phyloP scores from a whole-genome alignment of 2,797 vertebrate genomes.

The Amblyraja radiata region DNA sequence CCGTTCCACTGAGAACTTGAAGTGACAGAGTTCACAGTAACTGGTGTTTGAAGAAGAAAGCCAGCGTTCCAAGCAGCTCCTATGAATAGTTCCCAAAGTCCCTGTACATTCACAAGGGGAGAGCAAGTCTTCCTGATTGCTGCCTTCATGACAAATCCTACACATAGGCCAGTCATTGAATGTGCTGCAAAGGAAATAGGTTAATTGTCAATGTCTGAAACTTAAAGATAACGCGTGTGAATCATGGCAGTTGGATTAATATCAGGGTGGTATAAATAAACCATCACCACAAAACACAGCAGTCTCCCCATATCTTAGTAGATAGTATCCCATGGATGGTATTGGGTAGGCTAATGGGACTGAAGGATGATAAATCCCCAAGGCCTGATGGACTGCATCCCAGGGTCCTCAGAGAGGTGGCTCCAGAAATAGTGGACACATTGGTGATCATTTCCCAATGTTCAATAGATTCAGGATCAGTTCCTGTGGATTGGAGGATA shows the following conservation, averaged over 20 bases:
- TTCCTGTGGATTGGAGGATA: no score
- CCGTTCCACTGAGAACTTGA: constrained; percentile 74
- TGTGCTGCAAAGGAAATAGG: constrained; percentile 49
- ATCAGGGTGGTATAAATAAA: neutral
- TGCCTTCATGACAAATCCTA: constrained; percentile 76
- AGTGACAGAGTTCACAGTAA: constrained; percentile 81
- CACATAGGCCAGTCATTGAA: constrained; percentile 67
- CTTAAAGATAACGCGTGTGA: neutral
- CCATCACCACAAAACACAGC: neutral
- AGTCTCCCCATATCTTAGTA: neutral
- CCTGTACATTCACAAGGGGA: constrained; percentile 75
- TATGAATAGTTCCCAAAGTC: constrained; percentile 74
- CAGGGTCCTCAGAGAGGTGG: no score
- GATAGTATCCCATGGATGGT: no score
- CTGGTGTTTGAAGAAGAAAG: constrained; percentile 76
- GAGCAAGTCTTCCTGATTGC: constrained; percentile 71
- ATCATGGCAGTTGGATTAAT: neutral
- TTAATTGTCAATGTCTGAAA: neutral
- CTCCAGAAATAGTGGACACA: no score
- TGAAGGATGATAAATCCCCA: no score
- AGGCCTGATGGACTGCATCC: no score
- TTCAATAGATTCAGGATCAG: no score
- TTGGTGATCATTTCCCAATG: no score
- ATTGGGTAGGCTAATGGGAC: no score
- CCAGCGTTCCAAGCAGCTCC: constrained; percentile 79